Percentiles rank a stretch among this genome's conserved stretches.
These are phyloP conservation scores for Drosophila setifemur DNA, from an alignment of 1,140 invertebrate species.

Conservation along the genomic window DNA sequence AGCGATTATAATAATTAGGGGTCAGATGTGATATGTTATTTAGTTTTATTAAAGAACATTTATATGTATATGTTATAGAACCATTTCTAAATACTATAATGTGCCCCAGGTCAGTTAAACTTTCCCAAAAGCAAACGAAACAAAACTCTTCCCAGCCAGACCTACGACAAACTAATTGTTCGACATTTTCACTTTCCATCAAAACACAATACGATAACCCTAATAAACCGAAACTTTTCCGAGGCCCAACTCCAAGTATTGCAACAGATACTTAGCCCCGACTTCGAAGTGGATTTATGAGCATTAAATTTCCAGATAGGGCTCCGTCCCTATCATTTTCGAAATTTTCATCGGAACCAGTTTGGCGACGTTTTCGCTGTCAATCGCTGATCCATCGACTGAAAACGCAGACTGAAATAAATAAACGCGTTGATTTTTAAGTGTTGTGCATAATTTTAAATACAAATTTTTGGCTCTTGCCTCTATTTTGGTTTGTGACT, in stretches of 20 bases:
- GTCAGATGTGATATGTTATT: background rate
- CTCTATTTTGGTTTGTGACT: slow-evolving; percentile 12
- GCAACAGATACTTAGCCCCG: slow-evolving; percentile 52
- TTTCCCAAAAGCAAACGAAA: slow-evolving; percentile 25
- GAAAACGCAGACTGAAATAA: slow-evolving; percentile 49
- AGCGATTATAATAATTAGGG: too few species aligned
- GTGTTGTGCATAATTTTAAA: slow-evolving; percentile 81
- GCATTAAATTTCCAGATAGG: slow-evolving; percentile 57
- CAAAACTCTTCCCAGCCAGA: too few species aligned
- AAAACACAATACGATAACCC: background rate
- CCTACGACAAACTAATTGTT: slow-evolving; percentile 75
- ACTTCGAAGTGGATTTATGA: slow-evolving; percentile 63
- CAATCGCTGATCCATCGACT: slow-evolving; percentile 68
- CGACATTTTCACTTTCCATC: slow-evolving; percentile 59
- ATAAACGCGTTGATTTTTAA: slow-evolving; percentile 78
- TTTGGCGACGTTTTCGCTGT: slow-evolving; percentile 70
- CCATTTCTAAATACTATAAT: too few species aligned
- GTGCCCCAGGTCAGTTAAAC: slow-evolving; percentile 49
- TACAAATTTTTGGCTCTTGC: slow-evolving; percentile 48
- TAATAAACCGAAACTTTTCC: slow-evolving; percentile 26
- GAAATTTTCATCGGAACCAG: slow-evolving; percentile 71
- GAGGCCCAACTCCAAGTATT: slow-evolving; percentile 30
- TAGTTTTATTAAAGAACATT: slow-evolving; percentile 1
- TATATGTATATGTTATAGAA: too few species aligned
- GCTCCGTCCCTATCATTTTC: slow-evolving; percentile 56